phyloP scores from a whole-genome alignment of 2,888 invertebrate species.

The Eulithis testata region DNA sequence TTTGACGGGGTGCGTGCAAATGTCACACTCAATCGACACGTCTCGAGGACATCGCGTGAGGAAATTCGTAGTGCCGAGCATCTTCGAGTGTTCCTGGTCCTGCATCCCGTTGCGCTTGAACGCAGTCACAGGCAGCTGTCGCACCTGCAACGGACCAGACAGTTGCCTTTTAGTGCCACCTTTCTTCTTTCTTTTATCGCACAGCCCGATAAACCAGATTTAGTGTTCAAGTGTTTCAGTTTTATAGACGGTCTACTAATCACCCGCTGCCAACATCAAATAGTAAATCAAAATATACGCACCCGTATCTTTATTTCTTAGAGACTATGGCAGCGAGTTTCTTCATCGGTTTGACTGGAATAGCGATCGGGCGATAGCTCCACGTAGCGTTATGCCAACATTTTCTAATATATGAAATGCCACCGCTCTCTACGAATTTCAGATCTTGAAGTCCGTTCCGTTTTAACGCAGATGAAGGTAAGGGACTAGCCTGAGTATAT shows the following conservation, averaged over 20 bases:
- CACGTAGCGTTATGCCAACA: conserved; percentile 63
- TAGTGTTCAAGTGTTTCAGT: conserved; percentile 20
- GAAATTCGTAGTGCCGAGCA: conserved; percentile 70
- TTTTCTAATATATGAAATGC: conserved; percentile 71
- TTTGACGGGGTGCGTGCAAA: conserved; percentile 53
- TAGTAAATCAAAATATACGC: conserved; percentile 50
- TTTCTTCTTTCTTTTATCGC: conserved; percentile 29
- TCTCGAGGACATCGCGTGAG: conserved; percentile 67
- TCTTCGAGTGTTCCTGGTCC: conserved; percentile 74
- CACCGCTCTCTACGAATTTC: conserved; percentile 67
- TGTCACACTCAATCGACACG: conserved; percentile 66
- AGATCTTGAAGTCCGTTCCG: conserved; percentile 78
- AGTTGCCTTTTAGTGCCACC: conserved; percentile 56
- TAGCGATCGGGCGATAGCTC: conserved; percentile 59
- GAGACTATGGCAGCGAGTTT: conserved; percentile 60
- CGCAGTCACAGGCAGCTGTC: conserved; percentile 69
- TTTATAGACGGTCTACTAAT: conserved; percentile 15
- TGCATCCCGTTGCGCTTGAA: conserved; percentile 81
- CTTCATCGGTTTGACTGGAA: conserved; percentile 69
- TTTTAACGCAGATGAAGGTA: conserved; percentile 74
- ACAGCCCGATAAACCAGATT: conserved; percentile 25
- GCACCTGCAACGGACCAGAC: conserved; percentile 76
- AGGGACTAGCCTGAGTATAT: conserved; percentile 66
- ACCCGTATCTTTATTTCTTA: conserved; percentile 62
- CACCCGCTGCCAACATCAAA: conserved; percentile 26